Conservation (phyloP, 2,113 vertebrate genomes). For the Arvicanthis niloticus region DNA sequence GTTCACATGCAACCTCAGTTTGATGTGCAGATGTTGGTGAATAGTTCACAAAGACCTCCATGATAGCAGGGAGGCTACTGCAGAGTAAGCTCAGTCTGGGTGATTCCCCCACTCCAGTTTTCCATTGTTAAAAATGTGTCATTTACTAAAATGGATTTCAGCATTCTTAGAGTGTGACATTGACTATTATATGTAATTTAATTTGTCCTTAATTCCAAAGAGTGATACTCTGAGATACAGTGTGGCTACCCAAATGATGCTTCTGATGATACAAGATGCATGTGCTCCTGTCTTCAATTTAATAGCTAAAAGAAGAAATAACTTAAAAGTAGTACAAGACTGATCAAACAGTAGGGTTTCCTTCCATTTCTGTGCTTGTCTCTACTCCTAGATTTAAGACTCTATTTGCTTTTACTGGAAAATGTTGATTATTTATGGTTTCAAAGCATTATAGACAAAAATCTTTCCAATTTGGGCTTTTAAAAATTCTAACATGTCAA, state of each 20-base stretch:
- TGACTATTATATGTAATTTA: constrained; percentile 44
- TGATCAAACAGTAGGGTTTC: neutral
- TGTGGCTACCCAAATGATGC: neutral
- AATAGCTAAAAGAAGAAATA: constrained; percentile 38
- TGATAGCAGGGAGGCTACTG: neutral
- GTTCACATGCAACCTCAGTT: neutral
- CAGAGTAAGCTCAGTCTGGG: neutral
- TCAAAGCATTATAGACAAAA: constrained; percentile 51
- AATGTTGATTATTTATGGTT: constrained; percentile 65
- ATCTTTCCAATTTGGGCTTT: constrained; percentile 26
- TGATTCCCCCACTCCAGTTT: constrained; percentile 1
- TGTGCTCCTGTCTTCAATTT: neutral
- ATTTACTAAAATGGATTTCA: constrained; percentile 47
- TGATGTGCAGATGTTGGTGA: constrained; percentile 56
- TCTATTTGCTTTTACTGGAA: constrained; percentile 46
- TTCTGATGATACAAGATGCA: constrained; percentile 15
- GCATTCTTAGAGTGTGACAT: constrained; percentile 7
- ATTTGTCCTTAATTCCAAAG: constrained; percentile 60
- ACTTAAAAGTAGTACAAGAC: constrained; percentile 11
- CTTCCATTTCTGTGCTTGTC: constrained; percentile 62
- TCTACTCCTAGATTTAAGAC: constrained; percentile 43
- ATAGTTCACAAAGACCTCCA: constrained; percentile 6
- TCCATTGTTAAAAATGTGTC: constrained; percentile 6
- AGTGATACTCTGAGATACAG: neutral
- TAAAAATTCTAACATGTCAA: neutral